Conservation (phyloP, 1,140 invertebrate species). For the Formica exsecta region DNA sequence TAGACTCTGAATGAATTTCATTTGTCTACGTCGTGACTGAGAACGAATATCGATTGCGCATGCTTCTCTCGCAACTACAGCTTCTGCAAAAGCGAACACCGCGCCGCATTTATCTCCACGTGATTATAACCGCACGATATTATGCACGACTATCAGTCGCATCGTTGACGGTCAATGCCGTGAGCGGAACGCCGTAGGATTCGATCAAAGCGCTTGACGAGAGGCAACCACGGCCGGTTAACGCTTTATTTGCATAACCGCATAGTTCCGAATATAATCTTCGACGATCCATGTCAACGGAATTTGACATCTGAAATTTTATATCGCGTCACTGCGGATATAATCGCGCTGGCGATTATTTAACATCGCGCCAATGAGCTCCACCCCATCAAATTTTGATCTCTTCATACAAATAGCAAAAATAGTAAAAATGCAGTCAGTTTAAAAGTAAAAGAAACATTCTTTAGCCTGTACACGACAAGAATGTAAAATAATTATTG, state of each 20-base stretch:
- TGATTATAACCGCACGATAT: slow-evolving; percentile 68
- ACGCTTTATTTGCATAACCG: slow-evolving; percentile 61
- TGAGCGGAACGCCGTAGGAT: slow-evolving; percentile 41
- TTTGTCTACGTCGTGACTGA: slow-evolving; percentile 63
- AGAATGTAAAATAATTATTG: not conserved
- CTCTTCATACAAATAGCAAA: not conserved
- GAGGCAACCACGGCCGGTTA: slow-evolving; percentile 39
- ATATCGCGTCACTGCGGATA: not conserved
- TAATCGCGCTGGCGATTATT: slow-evolving; percentile 17
- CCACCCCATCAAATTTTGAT: not conserved
- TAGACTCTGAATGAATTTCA: slow-evolving; percentile 59
- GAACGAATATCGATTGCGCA: slow-evolving; percentile 65
- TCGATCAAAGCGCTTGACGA: slow-evolving; percentile 46
- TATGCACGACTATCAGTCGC: slow-evolving; percentile 60
- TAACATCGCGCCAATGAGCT: not conserved
- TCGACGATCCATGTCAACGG: slow-evolving; percentile 12
- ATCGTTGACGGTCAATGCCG: slow-evolving; percentile 60
- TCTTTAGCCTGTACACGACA: too few species aligned
- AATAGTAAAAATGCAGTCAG: not conserved
- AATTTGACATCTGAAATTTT: slow-evolving; percentile 19
- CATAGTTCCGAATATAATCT: slow-evolving; percentile 39
- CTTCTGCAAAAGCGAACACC: slow-evolving; percentile 11
- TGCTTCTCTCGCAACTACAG: slow-evolving; percentile 62
- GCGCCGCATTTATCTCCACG: slow-evolving; percentile 65
- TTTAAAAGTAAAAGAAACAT: not conserved